Base-by-base conservation (phyloP, 2,888 invertebrate genomes). In the Sinohyriopsis cumingii region DNA sequence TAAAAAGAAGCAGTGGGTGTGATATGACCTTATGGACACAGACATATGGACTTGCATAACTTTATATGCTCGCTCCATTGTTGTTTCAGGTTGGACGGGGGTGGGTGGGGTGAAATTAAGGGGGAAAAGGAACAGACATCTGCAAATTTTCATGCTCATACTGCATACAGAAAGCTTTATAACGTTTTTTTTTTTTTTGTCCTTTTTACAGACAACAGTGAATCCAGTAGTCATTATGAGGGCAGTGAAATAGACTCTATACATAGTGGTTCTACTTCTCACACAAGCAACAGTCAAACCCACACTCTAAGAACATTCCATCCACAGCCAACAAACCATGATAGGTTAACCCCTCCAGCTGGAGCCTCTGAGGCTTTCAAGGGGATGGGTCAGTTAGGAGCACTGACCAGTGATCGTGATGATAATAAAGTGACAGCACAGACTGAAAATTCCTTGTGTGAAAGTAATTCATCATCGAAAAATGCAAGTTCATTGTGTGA, bases 211-310 rank as follows among this genome's bases (percentile, higher is more conserved):
- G 84, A 82, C 61, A 84, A 82, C 73, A 87, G 87, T 76, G 69
- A 80, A 55, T 79, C 81, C 19, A 85, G 84, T 73, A 73, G 84
- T 53, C 85, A 83, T 67, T 85, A 86, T 63, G 81, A 82, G 3
- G 79, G 78, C 73, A 86, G 84, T 77, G 87, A 86, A 65, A 83
- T 82, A 54, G 86, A 86, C 80, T 85, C 87, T 3, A 65, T 85
- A 61, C 82, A 83, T 68, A 87, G 87, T 78, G 83, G 86, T 22
- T 82, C 84, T 68, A 87, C 86, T 74, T 80, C 86, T 4, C 81
- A 81, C 74, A 86, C 85, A 69, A 83, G 83, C 19, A 84, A 82
- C 3, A 75, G 83, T 72, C 69, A 79, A 55, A 80, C 80, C 60
- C 79, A 79, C 59, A 76, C 82, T 22, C 78, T 86, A 20, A 81